These are phyloP conservation scores for Taeniopygia guttata DNA, from an alignment of 2,797 vertebrate genomes.

Conservation along the genomic window DNA sequence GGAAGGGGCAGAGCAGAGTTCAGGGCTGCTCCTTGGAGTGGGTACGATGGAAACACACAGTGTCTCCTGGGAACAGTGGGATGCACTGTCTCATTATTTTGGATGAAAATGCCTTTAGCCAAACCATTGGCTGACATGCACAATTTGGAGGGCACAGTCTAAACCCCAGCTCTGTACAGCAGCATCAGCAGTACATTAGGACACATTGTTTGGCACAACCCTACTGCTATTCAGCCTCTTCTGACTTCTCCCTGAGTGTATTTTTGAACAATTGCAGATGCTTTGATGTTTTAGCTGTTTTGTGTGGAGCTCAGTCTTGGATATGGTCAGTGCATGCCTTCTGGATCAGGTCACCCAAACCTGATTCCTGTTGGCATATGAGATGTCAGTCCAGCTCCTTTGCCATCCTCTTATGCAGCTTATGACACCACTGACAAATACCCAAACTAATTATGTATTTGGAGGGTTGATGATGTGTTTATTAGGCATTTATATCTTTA, in stretches of 20 bases:
- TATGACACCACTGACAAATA: background rate
- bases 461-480: background rate
- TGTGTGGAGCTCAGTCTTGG: background rate
- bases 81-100: background rate
- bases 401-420: background rate
- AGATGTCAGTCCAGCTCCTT: background rate
- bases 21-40: background rate
- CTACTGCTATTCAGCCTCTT: background rate
- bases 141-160: accelerated
- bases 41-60: background rate
- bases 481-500: background rate
- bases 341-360: background rate
- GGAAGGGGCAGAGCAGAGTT: background rate
- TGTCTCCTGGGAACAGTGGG: background rate
- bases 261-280: background rate
- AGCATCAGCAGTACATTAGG: background rate
- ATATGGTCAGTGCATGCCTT: background rate
- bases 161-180: background rate
- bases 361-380: accelerated
- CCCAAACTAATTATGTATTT: background rate
- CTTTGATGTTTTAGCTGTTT: background rate
- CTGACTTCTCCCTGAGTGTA: background rate
- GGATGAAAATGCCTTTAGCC: background rate
- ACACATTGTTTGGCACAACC: background rate
- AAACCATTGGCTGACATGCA: background rate